These are phyloP conservation scores for Drosophila lutescens DNA, from an alignment of 2,888 invertebrate genomes.

Conservation along the genomic window DNA sequence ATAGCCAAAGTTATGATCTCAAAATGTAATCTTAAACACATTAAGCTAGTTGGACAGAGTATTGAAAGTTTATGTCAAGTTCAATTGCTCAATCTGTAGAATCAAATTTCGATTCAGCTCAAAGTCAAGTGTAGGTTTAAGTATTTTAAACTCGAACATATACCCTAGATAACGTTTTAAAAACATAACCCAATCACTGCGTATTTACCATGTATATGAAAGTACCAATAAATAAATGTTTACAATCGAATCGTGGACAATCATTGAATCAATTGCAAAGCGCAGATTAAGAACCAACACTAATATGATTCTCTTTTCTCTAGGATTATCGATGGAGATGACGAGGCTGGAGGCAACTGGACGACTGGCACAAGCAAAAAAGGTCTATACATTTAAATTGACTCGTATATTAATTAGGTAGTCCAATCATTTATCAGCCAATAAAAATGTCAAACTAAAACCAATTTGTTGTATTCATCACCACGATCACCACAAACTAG, in stretches of 20 bases:
- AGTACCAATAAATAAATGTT: conserved; percentile 65
- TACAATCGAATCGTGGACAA: conserved; percentile 49
- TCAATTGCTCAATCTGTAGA: conserved; percentile 42
- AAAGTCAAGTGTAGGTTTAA: conserved; percentile 26
- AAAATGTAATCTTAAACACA: conserved; percentile 24
- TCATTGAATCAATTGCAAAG: conserved; percentile 1
- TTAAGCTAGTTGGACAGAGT: conserved; percentile 49
- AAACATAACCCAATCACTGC: conserved; percentile 28
- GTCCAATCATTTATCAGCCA: conserved; percentile 44
- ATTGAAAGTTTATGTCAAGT: conserved; percentile 26
- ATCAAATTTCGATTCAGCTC: conserved; percentile 26
- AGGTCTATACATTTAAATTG: conserved; percentile 48
- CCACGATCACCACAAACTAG: conserved; percentile 32
- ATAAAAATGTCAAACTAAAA: conserved; percentile 50
- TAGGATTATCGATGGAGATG: conserved; percentile 45
- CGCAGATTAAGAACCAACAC: conserved; percentile 28
- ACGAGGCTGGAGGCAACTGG: background rate
- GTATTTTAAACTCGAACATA: conserved; percentile 36
- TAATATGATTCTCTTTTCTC: conserved; percentile 76
- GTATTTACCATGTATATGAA: conserved; percentile 56
- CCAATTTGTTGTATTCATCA: conserved; percentile 71
- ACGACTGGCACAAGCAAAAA: conserved; percentile 24
- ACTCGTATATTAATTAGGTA: conserved; percentile 35
- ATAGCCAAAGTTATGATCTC: conserved; percentile 73
- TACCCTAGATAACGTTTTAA: conserved; percentile 30